phyloP scores from a whole-genome alignment of 2,888 invertebrate genomes.

The Pseudococcus jackbeardsleyi region DNA sequence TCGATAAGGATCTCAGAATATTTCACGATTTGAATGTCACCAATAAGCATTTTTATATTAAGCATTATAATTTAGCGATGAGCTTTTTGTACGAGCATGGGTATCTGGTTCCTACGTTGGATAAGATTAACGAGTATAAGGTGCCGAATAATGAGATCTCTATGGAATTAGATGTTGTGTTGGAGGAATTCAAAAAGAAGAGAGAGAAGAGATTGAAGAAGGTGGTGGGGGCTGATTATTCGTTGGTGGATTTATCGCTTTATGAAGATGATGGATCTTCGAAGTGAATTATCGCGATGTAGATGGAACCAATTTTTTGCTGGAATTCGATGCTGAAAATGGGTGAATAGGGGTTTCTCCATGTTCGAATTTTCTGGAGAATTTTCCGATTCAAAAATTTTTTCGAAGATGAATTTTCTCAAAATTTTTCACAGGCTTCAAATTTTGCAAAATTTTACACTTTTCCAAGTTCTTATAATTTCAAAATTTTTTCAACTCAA shows the following conservation, averaged over 20 bases:
- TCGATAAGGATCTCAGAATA: not conserved
- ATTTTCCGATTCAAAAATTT: too few species aligned
- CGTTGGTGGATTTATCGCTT: not conserved
- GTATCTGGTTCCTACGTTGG: not conserved
- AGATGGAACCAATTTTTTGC: too few species aligned
- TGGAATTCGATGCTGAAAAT: too few species aligned
- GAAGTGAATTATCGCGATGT: too few species aligned
- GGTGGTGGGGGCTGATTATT: not conserved
- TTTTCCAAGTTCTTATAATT: too few species aligned
- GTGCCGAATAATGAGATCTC: not conserved
- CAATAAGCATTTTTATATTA: not conserved
- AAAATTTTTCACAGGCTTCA: too few species aligned
- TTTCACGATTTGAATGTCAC: not conserved
- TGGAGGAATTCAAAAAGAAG: not conserved
- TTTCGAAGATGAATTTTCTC: too few species aligned
- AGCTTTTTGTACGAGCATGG: slow-evolving; percentile 5
- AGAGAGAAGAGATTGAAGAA: not conserved
- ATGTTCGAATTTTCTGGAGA: too few species aligned
- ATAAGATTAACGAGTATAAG: not conserved
- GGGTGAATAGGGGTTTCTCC: too few species aligned
- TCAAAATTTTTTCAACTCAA: too few species aligned
- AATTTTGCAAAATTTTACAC: too few species aligned
- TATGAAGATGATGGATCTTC: not conserved
- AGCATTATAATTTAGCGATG: not conserved
- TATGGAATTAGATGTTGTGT: not conserved